A percentile compares a stretch with the other conserved stretches of the same genome.
phyloP scores from a whole-genome alignment of 35 echinoderm and acorn worm genomes.

The Apostichopus californicus region DNA sequence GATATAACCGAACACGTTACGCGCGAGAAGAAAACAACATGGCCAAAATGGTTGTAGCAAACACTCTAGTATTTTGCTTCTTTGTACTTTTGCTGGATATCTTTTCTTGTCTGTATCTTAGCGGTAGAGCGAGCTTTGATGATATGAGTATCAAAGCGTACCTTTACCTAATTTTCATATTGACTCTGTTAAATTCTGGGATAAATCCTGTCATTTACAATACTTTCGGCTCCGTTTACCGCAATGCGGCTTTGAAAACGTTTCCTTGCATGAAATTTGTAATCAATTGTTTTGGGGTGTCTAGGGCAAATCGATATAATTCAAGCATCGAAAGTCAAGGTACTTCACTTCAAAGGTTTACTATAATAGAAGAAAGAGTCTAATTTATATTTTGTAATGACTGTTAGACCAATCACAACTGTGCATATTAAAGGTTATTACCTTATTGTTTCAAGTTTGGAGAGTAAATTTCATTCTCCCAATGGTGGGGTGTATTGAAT shows the following conservation, averaged over 20 bases:
- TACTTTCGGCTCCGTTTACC: conserved; percentile 20
- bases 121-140: neutral
- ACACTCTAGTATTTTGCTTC: neutral
- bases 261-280: neutral
- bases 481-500: no score
- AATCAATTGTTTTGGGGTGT: neutral
- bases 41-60: neutral
- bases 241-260: neutral
- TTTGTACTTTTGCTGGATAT: neutral
- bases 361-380: neutral
- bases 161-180: neutral
- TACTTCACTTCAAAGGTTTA: neutral
- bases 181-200: neutral
- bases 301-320: neutral
- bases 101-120: neutral
- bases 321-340: neutral
- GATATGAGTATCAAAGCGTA: neutral
- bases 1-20: neutral
- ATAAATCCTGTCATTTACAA: conserved; percentile 4
- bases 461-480: no score
- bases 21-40: neutral
- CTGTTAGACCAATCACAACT: no score
- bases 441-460: no score
- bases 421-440: no score
- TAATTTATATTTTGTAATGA: no score